Conservation (phyloP, 2,797 vertebrate species). For the Microctenopoma steveboyesi region DNA sequence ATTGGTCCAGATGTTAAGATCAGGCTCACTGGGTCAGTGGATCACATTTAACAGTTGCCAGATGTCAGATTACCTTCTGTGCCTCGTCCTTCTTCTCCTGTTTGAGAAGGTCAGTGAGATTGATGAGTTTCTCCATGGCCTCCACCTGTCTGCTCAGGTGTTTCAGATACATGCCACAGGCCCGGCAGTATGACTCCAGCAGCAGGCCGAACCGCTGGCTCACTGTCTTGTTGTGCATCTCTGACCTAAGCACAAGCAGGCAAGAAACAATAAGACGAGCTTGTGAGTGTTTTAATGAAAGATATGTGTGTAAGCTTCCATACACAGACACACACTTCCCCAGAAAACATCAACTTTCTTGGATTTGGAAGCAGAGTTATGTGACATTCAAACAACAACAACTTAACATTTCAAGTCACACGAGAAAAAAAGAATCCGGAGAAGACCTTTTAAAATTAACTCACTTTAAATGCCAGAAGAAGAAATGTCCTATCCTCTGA, state of each 20-base stretch:
- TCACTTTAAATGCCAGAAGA: slow-evolving; percentile 99
- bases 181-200: slow-evolving; percentile 96
- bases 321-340: neutral
- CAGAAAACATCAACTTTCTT: slow-evolving; percentile 5
- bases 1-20: slow-evolving; percentile 52
- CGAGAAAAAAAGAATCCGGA: slow-evolving; percentile 15
- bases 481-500: slow-evolving; percentile 99
- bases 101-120: slow-evolving; percentile 98
- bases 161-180: slow-evolving; percentile 98
- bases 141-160: slow-evolving; percentile 97
- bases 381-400: slow-evolving; percentile 34
- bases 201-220: slow-evolving; percentile 97
- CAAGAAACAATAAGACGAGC: neutral
- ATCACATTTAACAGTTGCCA: slow-evolving; percentile 56
- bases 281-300: neutral
- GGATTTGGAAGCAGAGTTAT: slow-evolving; percentile 1
- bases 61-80: slow-evolving; percentile 89
- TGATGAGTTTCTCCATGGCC: slow-evolving; percentile 99
- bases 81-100: slow-evolving; percentile 99
- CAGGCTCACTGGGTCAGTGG: slow-evolving; percentile 37
- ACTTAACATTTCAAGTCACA: slow-evolving; percentile 35
- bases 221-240: slow-evolving; percentile 99
- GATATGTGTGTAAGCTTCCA: neutral
- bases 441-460: slow-evolving; percentile 62
- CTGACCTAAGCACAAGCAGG: slow-evolving; percentile 84